Evolutionary conservation across 2,113 vertebrate genomes (phyloP), one percentile per base, ranked within the genome.

Genomic region (Albula glossodonta): DNA sequence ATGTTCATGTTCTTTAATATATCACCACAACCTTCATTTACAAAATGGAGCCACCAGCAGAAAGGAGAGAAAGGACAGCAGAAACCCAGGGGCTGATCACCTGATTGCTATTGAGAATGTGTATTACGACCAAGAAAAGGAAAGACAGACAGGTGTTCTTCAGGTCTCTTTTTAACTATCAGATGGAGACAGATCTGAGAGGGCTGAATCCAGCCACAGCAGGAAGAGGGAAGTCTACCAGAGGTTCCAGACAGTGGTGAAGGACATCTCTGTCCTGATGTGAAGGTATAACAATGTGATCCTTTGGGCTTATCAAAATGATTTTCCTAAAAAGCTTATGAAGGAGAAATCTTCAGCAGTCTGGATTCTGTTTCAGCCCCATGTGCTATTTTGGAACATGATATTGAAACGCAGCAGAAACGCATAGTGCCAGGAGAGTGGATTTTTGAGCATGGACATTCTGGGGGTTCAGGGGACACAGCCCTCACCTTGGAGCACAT

Each of bases 401-500:
- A 74, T 31, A 50, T 22, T 5, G 7, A 80, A 80, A 80, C 22
- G 79, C 15, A 49, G 79, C 41, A 2, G 79, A 48, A 80, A 5
- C 3, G 0, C 10, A 9, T 25, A 6, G 48, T 13, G 31, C 0
- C 31, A 9, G 78, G 78, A 2, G 10, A 50, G 31, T 10, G 50
- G 48, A 49, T 8, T 51, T 11, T 8, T 2, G n/a, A 10, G 22
- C 0, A 60, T 31, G 52, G 4, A 51, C 22, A 50, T 83, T 6
- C 12, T 4, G 41, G n/a, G 12, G 56, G 17, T 7, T 31, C 17
- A 77, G 63, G 70, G 2, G 84, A 4, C 0, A 0, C 0, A 1
- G 41, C 11, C 22, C 50, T 78, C 88, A 99, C 98, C 98, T 99
- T 97, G 88, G 96, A 97, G 93, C 97, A 98, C 93, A 99, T 96